phyloP scores from a whole-genome alignment of 2,888 invertebrate species.

The Acleris sparsana region DNA sequence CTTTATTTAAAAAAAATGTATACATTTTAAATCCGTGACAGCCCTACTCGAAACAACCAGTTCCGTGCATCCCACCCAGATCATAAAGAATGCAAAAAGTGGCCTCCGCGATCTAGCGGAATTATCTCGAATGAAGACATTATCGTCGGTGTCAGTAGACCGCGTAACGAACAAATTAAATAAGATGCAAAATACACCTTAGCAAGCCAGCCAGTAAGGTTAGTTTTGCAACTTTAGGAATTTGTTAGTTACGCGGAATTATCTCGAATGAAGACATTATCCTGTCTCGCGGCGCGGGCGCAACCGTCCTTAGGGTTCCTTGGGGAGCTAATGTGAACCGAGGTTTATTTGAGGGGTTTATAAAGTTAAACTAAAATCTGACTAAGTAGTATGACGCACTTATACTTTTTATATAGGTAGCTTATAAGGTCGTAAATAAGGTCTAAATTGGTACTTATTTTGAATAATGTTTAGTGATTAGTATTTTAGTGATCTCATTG shows the following conservation, averaged over 20 bases:
- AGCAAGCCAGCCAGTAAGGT: too few species aligned
- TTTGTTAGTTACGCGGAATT: constrained; percentile 51
- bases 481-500: too few species aligned
- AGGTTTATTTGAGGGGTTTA: not conserved
- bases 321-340: not conserved
- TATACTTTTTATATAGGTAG: too few species aligned
- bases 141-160: constrained; percentile 50
- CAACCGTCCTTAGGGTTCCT: constrained; percentile 45
- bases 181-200: too few species aligned
- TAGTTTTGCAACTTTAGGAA: too few species aligned
- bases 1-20: too few species aligned
- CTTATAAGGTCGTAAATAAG: too few species aligned
- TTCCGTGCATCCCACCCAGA: constrained; percentile 59
- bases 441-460: too few species aligned
- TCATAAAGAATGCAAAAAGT: constrained; percentile 64
- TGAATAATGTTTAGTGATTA: too few species aligned
- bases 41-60: constrained; percentile 42
- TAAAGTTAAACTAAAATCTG: not conserved
- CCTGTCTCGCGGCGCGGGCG: constrained; percentile 57
- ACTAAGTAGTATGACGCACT: too few species aligned
- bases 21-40: not conserved
- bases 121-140: constrained; percentile 81
- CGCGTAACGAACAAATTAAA: too few species aligned
- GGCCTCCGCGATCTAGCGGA: constrained; percentile 50
- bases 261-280: constrained; percentile 81